Evolutionary conservation across 2,888 invertebrate species (phyloP).

Genomic region (Phorcus lineatus): DNA sequence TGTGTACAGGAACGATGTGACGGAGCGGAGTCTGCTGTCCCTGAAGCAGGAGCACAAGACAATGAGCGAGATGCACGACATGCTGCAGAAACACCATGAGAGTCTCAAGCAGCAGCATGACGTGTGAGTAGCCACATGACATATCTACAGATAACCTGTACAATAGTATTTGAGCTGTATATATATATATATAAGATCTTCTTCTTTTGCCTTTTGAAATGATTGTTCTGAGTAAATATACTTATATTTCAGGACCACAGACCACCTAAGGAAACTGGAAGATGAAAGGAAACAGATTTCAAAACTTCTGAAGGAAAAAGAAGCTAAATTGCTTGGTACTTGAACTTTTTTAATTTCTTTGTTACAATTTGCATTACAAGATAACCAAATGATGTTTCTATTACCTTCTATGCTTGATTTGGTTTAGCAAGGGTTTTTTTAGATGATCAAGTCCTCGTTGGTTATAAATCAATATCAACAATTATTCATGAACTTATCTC

Average conservation of each 20-base stretch:
- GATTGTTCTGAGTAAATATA: background rate
- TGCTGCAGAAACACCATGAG: constrained; percentile 71
- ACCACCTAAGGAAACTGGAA: constrained; percentile 65
- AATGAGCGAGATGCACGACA: constrained; percentile 70
- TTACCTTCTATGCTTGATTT: too few relatives aligned
- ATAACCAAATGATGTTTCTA: too few relatives aligned
- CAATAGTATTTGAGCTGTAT: background rate
- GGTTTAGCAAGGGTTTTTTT: too few relatives aligned
- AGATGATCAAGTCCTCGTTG: too few relatives aligned
- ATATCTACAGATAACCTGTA: background rate
- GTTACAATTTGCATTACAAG: too few relatives aligned
- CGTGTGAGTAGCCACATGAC: constrained; percentile 54
- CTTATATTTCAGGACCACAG: constrained; percentile 57
- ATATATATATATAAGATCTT: background rate
- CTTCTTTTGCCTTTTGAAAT: background rate
- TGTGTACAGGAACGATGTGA: background rate
- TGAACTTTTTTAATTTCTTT: background rate
- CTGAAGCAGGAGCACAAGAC: constrained; percentile 70
- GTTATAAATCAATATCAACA: too few relatives aligned
- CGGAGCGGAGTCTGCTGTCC: constrained; percentile 55
- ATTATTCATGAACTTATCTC: too few relatives aligned
- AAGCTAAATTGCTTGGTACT: constrained; percentile 62
- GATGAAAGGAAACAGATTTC: constrained; percentile 65
- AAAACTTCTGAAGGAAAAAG: constrained; percentile 66
- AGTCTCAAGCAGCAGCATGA: constrained; percentile 72